Evolutionary conservation across 1,140 invertebrate species (phyloP), one percentile per base, ranked within the genome.

Genomic region (Apolygus lucorum): DNA sequence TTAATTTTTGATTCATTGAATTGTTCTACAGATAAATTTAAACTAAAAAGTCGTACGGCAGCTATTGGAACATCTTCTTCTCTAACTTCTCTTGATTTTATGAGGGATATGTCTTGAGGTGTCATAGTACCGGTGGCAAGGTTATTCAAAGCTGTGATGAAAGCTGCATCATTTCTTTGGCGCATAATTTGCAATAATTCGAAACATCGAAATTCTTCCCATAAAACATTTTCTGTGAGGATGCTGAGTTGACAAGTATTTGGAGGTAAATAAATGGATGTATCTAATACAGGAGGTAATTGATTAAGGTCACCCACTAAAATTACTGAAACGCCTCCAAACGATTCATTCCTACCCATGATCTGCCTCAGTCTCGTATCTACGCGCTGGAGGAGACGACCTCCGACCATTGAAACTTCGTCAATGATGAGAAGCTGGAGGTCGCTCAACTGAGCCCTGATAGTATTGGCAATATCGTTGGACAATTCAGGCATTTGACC

Each of bases 281-380:
- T 54, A 68, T 72, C 72, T 59, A 1, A 14, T 49, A 73, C 72
- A 28, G 72, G 72, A 17, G 70, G 28, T 66, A 73, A 68, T 68
- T 73, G 72, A 62, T 72, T 71, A 11, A 73, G 54, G 68, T 73
- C 72, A 2, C 72, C 72, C 26, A 73, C 11, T 17, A 52, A 0
- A 1, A 73, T 59, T 2, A 73, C 28, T 21, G 52, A 59, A 22
- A 67, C 63, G 11, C 70, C 70, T 28, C 34, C 72, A 52, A 73
- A 73, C 4, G 29, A 24, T 67, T 27, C 1, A 4, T 64, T 66
- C 8, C 11, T 11, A 2, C 54, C 17, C 11, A 72, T 64, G n/a
- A 72, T 67, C 22, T 70, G n/a, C n/a, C n/a, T n/a, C n/a, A n/a
- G n/a, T n/a, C n/a, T n/a, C n/a, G n/a, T n/a, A n/a, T n/a, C n/a